phyloP scores from a whole-genome alignment of 2,888 invertebrate species.

The Neocrepidodera transversa region DNA sequence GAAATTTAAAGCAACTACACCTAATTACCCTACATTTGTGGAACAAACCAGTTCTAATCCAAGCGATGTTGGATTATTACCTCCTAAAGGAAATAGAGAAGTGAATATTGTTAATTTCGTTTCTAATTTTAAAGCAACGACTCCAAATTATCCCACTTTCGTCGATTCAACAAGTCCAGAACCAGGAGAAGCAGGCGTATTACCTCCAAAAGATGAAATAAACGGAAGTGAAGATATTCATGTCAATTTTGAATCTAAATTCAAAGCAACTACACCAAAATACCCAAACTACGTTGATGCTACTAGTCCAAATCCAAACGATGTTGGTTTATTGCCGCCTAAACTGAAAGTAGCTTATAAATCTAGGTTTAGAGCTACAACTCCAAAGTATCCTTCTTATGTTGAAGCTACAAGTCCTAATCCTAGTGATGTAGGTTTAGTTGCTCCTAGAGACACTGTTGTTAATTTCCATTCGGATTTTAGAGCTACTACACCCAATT shows the following conservation, averaged over 20 bases:
- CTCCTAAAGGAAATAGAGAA: slow-evolving; percentile 37
- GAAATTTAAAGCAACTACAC: slow-evolving; percentile 49
- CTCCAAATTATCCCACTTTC: slow-evolving; percentile 36
- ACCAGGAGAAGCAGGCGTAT: slow-evolving; percentile 44
- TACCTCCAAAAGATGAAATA: slow-evolving; percentile 40
- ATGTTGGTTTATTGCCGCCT: slow-evolving; percentile 46
- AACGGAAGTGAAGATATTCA: slow-evolving; percentile 1
- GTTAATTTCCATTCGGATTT: slow-evolving; percentile 46
- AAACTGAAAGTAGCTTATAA: slow-evolving; percentile 41
- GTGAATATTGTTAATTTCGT: slow-evolving; percentile 38
- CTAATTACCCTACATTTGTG: slow-evolving; percentile 49
- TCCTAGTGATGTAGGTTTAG: slow-evolving; percentile 46
- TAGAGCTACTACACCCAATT: slow-evolving; percentile 46
- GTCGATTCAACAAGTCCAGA: slow-evolving; percentile 48
- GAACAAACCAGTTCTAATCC: slow-evolving; percentile 48
- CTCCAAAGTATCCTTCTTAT: slow-evolving; percentile 48
- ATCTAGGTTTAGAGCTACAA: slow-evolving; percentile 49
- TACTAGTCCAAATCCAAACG: slow-evolving; percentile 38
- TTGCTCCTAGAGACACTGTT: slow-evolving; percentile 41
- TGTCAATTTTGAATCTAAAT: slow-evolving; percentile 42
- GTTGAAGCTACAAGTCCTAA: slow-evolving; percentile 48
- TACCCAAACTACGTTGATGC: slow-evolving; percentile 43
- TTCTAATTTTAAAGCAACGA: slow-evolving; percentile 40
- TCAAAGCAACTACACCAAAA: slow-evolving; percentile 49
- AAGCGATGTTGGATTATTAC: slow-evolving; percentile 43